Conservation (phyloP, 2,797 vertebrate species). For the Telmatherina bonti region DNA sequence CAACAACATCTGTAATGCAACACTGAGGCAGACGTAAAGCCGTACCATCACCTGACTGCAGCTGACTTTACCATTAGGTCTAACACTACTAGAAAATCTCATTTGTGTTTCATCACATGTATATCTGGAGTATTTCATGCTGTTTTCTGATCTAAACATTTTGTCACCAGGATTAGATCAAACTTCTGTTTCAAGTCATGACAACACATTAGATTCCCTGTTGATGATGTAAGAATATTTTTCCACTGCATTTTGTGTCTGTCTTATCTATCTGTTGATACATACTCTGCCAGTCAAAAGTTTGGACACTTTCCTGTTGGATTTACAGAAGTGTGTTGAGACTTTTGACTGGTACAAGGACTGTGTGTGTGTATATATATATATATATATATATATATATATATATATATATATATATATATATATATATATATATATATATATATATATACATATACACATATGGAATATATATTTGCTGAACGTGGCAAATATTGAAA, state of each 20-base stretch:
- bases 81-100: background rate
- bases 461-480: constrained; percentile 9
- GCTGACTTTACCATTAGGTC: background rate
- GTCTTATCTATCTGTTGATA: constrained; percentile 48
- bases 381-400: background rate
- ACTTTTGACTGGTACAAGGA: no score
- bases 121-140: background rate
- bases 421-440: constrained; percentile 14
- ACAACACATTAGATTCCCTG: constrained; percentile 13
- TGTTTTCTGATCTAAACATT: background rate
- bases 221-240: constrained; percentile 30
- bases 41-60: background rate
- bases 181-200: constrained; percentile 2
- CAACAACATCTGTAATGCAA: background rate
- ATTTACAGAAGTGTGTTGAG: no score
- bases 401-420: constrained; percentile 24
- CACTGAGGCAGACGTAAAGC: background rate
- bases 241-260: constrained; percentile 22
- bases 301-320: no score
- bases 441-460: background rate
- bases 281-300: no score
- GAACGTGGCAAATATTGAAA: constrained; percentile 63
- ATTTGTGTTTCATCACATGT: background rate
- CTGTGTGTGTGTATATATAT: constrained; percentile 11
- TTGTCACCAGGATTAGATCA: background rate